phyloP scores from a whole-genome alignment of 2,113 vertebrate genomes.

The Menura novaehollandiae region DNA sequence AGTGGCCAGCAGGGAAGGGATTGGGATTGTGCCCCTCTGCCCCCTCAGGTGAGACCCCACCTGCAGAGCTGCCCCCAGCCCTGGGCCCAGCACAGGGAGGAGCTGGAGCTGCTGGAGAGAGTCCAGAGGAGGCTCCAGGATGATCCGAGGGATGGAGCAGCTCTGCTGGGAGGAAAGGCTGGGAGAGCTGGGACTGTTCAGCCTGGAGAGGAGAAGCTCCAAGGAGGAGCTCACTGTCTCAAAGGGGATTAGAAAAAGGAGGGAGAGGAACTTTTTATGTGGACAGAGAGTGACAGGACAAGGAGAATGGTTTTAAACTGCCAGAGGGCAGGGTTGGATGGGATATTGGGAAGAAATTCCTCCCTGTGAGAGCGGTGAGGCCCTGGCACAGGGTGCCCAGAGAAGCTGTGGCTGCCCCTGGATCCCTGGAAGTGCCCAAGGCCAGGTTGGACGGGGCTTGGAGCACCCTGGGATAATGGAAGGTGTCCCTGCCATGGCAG shows the following conservation, averaged over 20 bases:
- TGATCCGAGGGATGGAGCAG: background rate
- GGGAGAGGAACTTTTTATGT: too few relatives aligned
- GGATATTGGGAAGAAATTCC: background rate
- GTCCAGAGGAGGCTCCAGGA: background rate
- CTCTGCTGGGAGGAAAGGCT: background rate
- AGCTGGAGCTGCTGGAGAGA: background rate
- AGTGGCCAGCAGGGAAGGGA: background rate
- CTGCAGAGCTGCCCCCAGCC: background rate
- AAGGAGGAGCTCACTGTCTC: background rate
- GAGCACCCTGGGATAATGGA: background rate
- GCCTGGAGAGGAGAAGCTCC: background rate
- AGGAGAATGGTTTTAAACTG: background rate
- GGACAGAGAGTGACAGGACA: too few relatives aligned
- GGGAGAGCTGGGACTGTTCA: background rate
- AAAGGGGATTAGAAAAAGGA: too few relatives aligned
- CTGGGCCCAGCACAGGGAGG: background rate
- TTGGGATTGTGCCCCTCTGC: background rate
- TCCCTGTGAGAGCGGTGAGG: background rate
- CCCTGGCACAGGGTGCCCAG: background rate
- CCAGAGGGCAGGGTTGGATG: background rate
- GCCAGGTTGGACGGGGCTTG: background rate
- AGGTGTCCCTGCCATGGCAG: background rate
- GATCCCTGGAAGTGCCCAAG: background rate
- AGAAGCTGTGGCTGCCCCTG: background rate
- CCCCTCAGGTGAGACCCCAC: background rate